These are phyloP conservation scores for Cordilura impudica DNA, from an alignment of 2,888 invertebrate species.

Conservation along the genomic window DNA sequence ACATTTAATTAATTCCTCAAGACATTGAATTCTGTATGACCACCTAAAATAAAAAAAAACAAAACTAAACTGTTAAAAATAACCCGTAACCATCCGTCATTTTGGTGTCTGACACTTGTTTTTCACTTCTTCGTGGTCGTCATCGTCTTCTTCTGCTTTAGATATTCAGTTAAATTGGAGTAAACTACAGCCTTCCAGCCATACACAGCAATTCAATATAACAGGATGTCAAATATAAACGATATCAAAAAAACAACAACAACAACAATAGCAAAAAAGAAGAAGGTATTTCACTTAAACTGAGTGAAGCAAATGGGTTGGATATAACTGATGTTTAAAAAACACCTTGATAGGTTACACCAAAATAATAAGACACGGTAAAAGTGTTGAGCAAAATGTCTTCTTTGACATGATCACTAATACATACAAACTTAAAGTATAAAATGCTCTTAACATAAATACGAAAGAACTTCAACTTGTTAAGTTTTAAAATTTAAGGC, in stretches of 20 bases:
- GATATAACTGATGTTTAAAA: slow-evolving; percentile 17
- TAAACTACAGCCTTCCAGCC: slow-evolving; percentile 5
- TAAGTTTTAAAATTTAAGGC: slow-evolving; percentile 25
- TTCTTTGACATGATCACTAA: slow-evolving; percentile 60
- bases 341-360: slow-evolving; percentile 19
- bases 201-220: slow-evolving; percentile 29
- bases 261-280: neutral
- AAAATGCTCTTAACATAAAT: slow-evolving; percentile 24
- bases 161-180: slow-evolving; percentile 42
- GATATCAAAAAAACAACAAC: slow-evolving; percentile 6
- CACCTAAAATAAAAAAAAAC: neutral
- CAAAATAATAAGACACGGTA: slow-evolving; percentile 38
- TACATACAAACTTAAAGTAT: neutral
- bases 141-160: slow-evolving; percentile 8
- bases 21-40: neutral
- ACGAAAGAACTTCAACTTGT: slow-evolving; percentile 28
- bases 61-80: neutral
- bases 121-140: slow-evolving; percentile 17
- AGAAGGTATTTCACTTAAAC: neutral
- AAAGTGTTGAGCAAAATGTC: slow-evolving; percentile 62
- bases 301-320: slow-evolving; percentile 10
- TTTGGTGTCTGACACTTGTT: slow-evolving; percentile 55
- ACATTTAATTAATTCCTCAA: neutral
- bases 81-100: slow-evolving; percentile 41
- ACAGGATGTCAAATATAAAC: slow-evolving; percentile 46